These are phyloP conservation scores for Drosophila albomicans DNA, from an alignment of 1,140 invertebrate species.

Conservation along the genomic window DNA sequence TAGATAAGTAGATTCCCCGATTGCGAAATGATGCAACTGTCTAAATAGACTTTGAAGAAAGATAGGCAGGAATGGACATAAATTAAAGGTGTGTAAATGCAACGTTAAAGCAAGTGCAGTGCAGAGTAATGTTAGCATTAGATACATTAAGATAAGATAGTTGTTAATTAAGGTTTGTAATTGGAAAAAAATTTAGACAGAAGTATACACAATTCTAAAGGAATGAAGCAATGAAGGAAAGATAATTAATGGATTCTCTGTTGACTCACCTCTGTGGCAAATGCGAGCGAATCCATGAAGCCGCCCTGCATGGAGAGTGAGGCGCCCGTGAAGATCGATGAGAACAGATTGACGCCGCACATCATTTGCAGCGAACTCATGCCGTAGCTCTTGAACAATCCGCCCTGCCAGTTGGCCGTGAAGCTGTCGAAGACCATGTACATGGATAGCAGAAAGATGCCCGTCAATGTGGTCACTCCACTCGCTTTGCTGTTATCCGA, in stretches of 20 bases:
- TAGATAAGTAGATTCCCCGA: no score
- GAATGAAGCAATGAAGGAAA: no score
- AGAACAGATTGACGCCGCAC: constrained; percentile 98
- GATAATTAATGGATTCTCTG: no score
- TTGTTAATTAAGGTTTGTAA: no score
- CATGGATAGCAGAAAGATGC: constrained; percentile 92
- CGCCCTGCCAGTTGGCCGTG: constrained; percentile 99
- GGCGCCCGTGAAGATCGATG: constrained; percentile 94
- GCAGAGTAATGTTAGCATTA: no score
- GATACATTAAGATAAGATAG: no score
- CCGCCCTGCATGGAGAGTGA: constrained; percentile 95
- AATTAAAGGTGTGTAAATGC: no score
- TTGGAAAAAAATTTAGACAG: no score
- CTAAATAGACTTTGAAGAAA: no score
- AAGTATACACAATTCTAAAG: neutral
- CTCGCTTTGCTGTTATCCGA: constrained; percentile 86
- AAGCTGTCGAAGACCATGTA: constrained; percentile 99
- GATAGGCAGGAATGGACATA: no score
- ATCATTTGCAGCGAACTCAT: constrained; percentile 98
- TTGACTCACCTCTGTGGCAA: constrained; percentile 89
- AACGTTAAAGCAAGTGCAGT: no score
- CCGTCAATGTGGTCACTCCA: constrained; percentile 93
- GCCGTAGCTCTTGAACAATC: constrained; percentile 93
- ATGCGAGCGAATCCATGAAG: constrained; percentile 90
- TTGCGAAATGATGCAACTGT: no score